These are phyloP conservation scores for Choloepus hoffmanni DNA, from an alignment of 2,113 vertebrate species.

Conservation along the genomic window DNA sequence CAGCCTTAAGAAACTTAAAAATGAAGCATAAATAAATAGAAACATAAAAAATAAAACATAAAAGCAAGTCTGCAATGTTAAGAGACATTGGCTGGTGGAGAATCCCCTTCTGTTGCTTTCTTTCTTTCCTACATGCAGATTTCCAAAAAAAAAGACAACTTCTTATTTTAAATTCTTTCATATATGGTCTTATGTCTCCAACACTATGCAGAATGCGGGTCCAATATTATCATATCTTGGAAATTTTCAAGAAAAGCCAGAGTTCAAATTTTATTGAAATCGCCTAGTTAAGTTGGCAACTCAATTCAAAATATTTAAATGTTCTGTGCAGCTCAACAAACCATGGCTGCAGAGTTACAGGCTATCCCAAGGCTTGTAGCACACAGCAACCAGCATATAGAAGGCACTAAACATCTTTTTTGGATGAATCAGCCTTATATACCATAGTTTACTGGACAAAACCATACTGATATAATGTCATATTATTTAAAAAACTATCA, in stretches of 20 bases:
- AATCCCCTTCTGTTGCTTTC: background rate
- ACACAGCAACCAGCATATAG: background rate
- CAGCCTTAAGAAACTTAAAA: background rate
- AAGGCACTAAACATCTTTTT: background rate
- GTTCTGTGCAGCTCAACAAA: background rate
- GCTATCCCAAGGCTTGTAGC: background rate
- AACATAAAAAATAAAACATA: no score
- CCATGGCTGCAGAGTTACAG: background rate
- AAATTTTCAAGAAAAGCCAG: background rate
- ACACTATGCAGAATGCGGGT: background rate
- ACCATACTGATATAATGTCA: background rate
- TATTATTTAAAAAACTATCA: background rate
- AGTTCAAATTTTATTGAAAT: slow-evolving; percentile 18
- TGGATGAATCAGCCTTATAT: background rate
- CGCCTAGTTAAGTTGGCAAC: background rate
- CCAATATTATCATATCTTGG: background rate
- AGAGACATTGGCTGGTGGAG: background rate
- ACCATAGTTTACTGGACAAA: background rate
- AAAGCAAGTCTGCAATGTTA: background rate
- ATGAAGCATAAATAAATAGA: no score
- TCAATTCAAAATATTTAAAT: background rate
- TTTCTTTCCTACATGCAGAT: background rate
- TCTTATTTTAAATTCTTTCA: background rate
- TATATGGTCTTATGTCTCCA: background rate
- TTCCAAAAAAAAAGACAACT: background rate